Evolutionary conservation across 2,888 invertebrate genomes (phyloP), one percentile per base, ranked within the genome.

Genomic region (Augochlorella aurata): DNA sequence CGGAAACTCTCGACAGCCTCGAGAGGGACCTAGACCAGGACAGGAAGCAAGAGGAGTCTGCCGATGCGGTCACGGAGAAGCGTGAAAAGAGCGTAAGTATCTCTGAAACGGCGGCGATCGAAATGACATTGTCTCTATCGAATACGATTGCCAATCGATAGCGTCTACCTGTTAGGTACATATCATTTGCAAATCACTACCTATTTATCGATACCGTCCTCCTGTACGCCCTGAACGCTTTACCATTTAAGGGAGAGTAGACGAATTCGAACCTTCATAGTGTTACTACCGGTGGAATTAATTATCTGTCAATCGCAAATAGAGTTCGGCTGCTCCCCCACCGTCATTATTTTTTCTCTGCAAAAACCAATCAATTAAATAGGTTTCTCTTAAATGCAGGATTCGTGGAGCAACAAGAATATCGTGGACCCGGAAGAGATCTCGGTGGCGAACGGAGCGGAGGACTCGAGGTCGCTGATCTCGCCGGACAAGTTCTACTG

Each of bases 1-100:
- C 92, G 0, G 93, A 93, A 75, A 93, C 93, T 8, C 85, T 93
- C 49, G 93, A 93, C 72, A 93, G 93, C 74, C 89, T 93, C 21
- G 93, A 93, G 63, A 92, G 92, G 66, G 92, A 93, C 21, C 68
- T 90, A 66, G 93, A 93, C 7, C 91, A 91, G 65, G 92, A 92
- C 4, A 76, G 85, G n/a, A 90, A 90, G 52, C 91, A 91, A 21
- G 90, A 92, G 21, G 92, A 92, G 29, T 85, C 90, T 5, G 79
- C 80, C 10, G 90, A 92, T 49, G 90, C 81, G 67, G 78, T 88
- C 10, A 71, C 84, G 24, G 92, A 92, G 7, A 91, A 85, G 77
- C 89, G 90, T 18, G 92, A 92, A 63, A 92, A 90, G 76, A 90
- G 89, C 81, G 93, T 92, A 84, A 90, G 91, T 68, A 8, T 10